Percentiles rank a stretch among this genome's conserved stretches.
These are phyloP conservation scores for Pristionchus pacificus DNA, from an alignment of 1,140 invertebrate species.

Conservation along the genomic window DNA sequence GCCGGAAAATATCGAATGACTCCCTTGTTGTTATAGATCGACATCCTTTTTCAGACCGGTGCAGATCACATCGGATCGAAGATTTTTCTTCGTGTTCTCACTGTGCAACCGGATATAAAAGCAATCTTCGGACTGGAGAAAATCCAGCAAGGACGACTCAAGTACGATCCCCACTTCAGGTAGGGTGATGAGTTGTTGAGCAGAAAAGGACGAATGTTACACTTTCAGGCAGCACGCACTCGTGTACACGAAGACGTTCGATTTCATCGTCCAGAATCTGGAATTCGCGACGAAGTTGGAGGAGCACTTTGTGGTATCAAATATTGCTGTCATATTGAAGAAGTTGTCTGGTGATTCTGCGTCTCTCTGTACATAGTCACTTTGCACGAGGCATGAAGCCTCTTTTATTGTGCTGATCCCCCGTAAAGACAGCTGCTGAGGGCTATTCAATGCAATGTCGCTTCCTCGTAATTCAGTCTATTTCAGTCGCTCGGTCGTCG, in stretches of 20 bases:
- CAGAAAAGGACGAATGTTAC: neutral
- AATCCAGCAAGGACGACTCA: conserved; percentile 33
- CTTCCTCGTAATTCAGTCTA: conserved; percentile 7
- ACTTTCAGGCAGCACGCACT: too few species aligned
- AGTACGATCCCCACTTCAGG: conserved; percentile 34
- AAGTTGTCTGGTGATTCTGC: neutral
- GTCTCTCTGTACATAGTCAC: too few species aligned
- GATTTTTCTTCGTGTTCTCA: conserved; percentile 34
- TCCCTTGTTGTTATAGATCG: too few species aligned
- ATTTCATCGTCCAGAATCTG: conserved; percentile 31
- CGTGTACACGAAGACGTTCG: conserved; percentile 35
- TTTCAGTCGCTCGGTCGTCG: conserved; percentile 24
- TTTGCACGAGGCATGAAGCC: neutral
- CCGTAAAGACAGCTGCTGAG: neutral
- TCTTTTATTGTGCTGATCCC: neutral
- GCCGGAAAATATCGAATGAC: too few species aligned
- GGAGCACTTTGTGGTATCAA: conserved; percentile 26
- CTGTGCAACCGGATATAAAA: conserved; percentile 34
- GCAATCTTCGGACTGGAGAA: conserved; percentile 33
- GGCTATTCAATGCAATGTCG: neutral
- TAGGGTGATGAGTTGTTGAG: too few species aligned
- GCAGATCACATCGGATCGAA: conserved; percentile 31
- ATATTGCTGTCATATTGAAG: neutral
- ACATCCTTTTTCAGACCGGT: conserved; percentile 36
- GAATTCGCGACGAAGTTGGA: conserved; percentile 25